These are phyloP conservation scores for Talpa occidentalis DNA, from an alignment of 2,113 vertebrate species.

Conservation along the genomic window DNA sequence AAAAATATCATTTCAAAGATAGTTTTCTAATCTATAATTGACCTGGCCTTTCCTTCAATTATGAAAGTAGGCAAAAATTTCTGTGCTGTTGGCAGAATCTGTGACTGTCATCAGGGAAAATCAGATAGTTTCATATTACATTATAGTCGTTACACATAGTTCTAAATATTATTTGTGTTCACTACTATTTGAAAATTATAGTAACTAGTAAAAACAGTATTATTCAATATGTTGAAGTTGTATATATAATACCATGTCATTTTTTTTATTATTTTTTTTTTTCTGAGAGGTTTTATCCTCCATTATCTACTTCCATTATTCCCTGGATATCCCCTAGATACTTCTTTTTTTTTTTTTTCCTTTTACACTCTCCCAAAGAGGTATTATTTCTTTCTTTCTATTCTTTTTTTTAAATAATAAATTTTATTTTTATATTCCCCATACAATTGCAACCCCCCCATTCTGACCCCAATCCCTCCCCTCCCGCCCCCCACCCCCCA, in stretches of 20 bases:
- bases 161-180: slow-evolving; percentile 17
- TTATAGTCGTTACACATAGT: background rate
- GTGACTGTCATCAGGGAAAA: background rate
- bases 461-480: too few species aligned
- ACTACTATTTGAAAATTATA: background rate
- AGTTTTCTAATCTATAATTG: background rate
- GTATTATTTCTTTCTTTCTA: too few species aligned
- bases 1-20: slow-evolving; percentile 25
- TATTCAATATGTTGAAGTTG: background rate
- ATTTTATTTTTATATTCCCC: too few species aligned
- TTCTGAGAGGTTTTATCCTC: background rate
- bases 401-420: too few species aligned
- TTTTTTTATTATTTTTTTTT: background rate
- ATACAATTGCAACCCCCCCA: too few species aligned
- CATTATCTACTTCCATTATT: background rate
- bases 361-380: too few species aligned
- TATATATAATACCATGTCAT: background rate
- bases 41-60: background rate
- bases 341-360: too few species aligned
- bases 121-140: background rate
- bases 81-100: background rate
- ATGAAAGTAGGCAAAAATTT: background rate
- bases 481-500: too few species aligned
- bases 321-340: background rate
- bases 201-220: background rate